Evolutionary conservation across 1,140 invertebrate species (phyloP).

Genomic region (Lasioglossum albipes): DNA sequence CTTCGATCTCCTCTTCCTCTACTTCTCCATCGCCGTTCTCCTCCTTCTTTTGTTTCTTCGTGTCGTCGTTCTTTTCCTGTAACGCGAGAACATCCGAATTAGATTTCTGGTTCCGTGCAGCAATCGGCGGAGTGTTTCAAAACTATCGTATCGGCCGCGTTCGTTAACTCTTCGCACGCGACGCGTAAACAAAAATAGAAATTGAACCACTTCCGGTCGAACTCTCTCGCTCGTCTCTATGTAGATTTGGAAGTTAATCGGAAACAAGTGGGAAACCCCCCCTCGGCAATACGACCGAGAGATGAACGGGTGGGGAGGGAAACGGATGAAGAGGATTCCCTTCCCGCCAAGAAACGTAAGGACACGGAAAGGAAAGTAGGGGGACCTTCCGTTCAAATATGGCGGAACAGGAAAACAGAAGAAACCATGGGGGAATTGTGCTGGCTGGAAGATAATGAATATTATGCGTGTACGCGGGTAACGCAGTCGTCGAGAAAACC

Average conservation of each 20-base stretch:
- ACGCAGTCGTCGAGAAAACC: no score
- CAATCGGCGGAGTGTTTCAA: no score
- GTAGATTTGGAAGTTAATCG: background rate
- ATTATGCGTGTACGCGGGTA: no score
- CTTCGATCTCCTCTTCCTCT: conserved; percentile 78
- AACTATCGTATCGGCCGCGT: no score
- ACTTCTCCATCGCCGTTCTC: conserved; percentile 85
- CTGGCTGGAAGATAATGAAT: no score
- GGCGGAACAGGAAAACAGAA: conserved; percentile 49
- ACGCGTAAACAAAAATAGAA: background rate
- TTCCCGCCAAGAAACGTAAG: conserved; percentile 56
- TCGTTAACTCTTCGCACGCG: no score
- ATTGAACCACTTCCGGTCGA: background rate
- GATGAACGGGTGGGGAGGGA: conserved; percentile 29
- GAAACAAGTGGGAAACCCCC: conserved; percentile 6
- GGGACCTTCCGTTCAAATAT: conserved; percentile 52
- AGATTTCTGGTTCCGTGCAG: background rate
- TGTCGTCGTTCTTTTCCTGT: conserved; percentile 86
- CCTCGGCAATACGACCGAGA: conserved; percentile 3
- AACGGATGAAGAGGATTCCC: conserved; percentile 47
- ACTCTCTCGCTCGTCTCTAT: background rate
- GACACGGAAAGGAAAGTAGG: conserved; percentile 36
- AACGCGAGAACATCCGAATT: conserved; percentile 57
- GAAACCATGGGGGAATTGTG: conserved; percentile 13
- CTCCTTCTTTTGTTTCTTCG: conserved; percentile 89